phyloP scores from a whole-genome alignment of 1,140 invertebrate species.

The Pomacea maculata region DNA sequence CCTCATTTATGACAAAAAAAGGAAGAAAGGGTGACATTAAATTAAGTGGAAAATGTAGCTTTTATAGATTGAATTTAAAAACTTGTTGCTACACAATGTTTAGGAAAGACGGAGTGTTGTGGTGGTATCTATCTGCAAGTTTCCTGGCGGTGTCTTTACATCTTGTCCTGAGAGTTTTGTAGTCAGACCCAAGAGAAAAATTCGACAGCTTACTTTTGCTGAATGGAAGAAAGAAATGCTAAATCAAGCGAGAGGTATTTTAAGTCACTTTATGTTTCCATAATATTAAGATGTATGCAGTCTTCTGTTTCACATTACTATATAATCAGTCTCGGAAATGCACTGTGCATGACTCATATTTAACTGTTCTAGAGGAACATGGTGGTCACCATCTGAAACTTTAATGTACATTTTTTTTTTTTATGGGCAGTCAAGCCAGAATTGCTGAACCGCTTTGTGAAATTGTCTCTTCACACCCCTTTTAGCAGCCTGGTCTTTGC shows the following conservation, averaged over 20 bases:
- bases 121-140: slow-evolving; percentile 53
- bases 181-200: slow-evolving; percentile 26
- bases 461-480: slow-evolving; percentile 42
- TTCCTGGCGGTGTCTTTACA: slow-evolving; percentile 54
- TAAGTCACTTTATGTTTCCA: neutral
- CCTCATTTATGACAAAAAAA: no score
- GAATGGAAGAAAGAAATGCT: slow-evolving; percentile 47
- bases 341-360: no score
- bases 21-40: no score
- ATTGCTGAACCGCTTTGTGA: slow-evolving; percentile 47
- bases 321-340: no score
- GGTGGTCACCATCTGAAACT: no score
- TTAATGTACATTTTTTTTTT: no score
- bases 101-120: slow-evolving; percentile 36
- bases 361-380: no score
- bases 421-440: slow-evolving; percentile 41
- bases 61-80: no score
- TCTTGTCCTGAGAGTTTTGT: slow-evolving; percentile 45
- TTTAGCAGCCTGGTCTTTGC: slow-evolving; percentile 45
- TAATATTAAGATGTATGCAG: no score
- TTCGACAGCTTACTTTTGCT: slow-evolving; percentile 39
- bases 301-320: no score
- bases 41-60: no score
- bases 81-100: neutral
- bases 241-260: slow-evolving; percentile 43